Base-by-base conservation (phyloP, 2,797 vertebrate genomes). In the Hirundo rustica region DNA sequence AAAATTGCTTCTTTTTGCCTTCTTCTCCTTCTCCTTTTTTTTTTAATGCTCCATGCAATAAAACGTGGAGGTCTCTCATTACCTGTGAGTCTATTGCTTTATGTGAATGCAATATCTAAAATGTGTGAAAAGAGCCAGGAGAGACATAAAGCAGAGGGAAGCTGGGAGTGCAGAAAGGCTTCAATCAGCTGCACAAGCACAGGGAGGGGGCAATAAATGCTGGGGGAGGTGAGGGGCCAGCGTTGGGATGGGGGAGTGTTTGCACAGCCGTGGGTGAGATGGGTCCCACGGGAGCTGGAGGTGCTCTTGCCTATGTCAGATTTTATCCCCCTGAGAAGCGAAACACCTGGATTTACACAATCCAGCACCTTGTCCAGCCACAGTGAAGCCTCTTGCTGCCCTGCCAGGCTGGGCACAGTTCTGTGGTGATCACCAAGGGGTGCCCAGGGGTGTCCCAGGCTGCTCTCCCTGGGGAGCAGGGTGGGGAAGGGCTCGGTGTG, bases 51-150 rank as follows among this genome's bases (percentile, higher is more conserved):
- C 60, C 78, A 3, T 62, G 70, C 81, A 95, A 95, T 94, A 93
- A 96, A 95, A 93, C 5, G 13, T 45, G 79, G 85, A 95, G 67
- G 47, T 79, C 85, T 85, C 74, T 94, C 87, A 75, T 96, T 97
- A 92, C 82, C 80, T 92, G 77, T 10, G 61, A 79, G 87, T 78
- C 74, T 93, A 75, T 95, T 91, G 51, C 92, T 96, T 93, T 92
- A 92, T 95, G 87, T 68, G 85, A 94, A 95, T 79, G 87, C 83
- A 95, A 65, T 96, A 93, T 83, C 95, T 94, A 60, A 94, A 97
- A 92, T 53, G 88, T 75, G 93, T 89, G 92, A 38, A 54, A 85
- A 81, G 90, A 81, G 89, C 87, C 92, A 71, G 91, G 94, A 92
- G 95, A 91, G 36, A 58, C 77, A 89, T 73, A 71, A 95, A 93